phyloP scores from a whole-genome alignment of 2,888 invertebrate genomes.

The Netelia inedita region DNA sequence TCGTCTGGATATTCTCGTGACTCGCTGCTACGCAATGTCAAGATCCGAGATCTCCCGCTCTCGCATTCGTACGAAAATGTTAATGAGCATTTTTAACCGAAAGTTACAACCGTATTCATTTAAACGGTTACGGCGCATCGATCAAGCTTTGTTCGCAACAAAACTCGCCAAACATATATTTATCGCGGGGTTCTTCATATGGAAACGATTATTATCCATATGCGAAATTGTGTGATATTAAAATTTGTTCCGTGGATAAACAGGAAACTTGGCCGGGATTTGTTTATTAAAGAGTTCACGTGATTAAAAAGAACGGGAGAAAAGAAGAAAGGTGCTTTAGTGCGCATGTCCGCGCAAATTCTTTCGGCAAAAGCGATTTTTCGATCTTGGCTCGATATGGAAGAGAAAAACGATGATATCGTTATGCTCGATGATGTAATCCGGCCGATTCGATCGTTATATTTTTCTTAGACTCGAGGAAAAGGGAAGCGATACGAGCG shows the following conservation, averaged over 20 bases:
- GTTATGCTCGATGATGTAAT: too few species aligned
- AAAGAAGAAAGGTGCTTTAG: not conserved
- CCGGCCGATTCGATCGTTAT: too few species aligned
- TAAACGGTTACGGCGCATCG: not conserved
- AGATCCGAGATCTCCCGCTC: not conserved
- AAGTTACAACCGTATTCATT: not conserved
- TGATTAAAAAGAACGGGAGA: not conserved
- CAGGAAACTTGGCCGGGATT: too few species aligned
- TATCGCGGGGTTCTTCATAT: slow-evolving; percentile 53
- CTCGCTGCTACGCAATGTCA: not conserved
- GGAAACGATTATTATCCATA: slow-evolving; percentile 54
- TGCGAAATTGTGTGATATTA: slow-evolving; percentile 38
- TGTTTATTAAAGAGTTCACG: too few species aligned
- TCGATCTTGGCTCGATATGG: too few species aligned
- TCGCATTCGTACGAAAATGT: slow-evolving; percentile 32
- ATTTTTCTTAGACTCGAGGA: too few species aligned
- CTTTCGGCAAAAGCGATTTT: too few species aligned
- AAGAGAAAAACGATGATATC: too few species aligned
- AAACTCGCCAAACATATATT: slow-evolving; percentile 60
- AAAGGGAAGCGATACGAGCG: too few species aligned
- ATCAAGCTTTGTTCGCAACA: slow-evolving; percentile 23
- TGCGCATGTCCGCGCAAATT: too few species aligned
- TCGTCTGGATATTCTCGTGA: slow-evolving; percentile 22
- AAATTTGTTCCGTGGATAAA: not conserved
- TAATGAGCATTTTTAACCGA: slow-evolving; percentile 35